phyloP scores from a whole-genome alignment of 2,888 invertebrate species.

The Tachina fera region DNA sequence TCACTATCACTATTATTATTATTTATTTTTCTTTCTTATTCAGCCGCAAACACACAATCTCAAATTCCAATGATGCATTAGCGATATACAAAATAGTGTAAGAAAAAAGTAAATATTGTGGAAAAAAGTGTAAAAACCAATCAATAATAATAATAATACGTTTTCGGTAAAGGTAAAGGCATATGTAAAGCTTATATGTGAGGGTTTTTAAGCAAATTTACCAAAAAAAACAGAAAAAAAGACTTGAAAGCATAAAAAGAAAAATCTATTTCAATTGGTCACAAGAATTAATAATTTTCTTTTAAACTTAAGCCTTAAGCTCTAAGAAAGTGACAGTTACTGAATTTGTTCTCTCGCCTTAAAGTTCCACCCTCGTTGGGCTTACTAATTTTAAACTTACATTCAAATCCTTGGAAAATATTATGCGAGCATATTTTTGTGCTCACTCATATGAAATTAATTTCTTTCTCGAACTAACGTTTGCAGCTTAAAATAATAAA shows the following conservation, averaged over 20 bases:
- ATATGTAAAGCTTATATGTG: background rate
- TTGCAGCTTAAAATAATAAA: background rate
- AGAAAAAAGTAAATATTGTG: background rate
- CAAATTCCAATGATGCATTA: constrained; percentile 29
- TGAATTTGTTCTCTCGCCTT: background rate
- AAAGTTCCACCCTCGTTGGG: background rate
- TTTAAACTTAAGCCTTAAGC: too few relatives aligned
- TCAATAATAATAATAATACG: constrained; percentile 29
- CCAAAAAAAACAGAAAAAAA: background rate
- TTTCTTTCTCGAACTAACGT: background rate
- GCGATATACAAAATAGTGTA: too few relatives aligned
- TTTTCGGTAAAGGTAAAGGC: constrained; percentile 46
- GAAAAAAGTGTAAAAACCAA: constrained; percentile 30
- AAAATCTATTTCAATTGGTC: too few relatives aligned
- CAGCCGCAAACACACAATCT: constrained; percentile 18
- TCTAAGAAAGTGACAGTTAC: too few relatives aligned
- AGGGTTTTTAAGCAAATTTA: background rate
- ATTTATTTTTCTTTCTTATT: background rate
- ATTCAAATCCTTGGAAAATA: constrained; percentile 50
- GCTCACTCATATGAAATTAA: constrained; percentile 1
- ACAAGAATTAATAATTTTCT: too few relatives aligned
- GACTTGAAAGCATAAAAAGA: too few relatives aligned
- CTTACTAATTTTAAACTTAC: background rate
- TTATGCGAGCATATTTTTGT: too few relatives aligned
- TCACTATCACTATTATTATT: background rate